Conservation (phyloP, 1,140 invertebrate species). For the Odontomachus brunneus region DNA sequence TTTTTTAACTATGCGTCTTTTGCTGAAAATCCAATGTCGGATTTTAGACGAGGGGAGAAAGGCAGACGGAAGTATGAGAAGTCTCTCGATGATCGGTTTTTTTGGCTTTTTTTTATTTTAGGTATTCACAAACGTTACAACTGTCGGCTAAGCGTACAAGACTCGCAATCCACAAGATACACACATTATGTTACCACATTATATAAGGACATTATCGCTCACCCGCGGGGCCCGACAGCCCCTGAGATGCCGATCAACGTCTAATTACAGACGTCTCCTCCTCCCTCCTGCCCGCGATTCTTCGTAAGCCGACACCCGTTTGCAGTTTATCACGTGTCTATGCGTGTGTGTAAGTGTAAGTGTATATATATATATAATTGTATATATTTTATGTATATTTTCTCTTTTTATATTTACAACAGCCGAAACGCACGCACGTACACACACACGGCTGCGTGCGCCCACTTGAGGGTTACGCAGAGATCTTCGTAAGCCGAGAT, state of each 20-base stretch:
- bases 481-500: conserved; percentile 10
- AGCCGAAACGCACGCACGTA: no score
- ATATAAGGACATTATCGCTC: conserved; percentile 42
- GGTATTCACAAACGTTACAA: conserved; percentile 83
- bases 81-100: conserved; percentile 59
- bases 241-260: conserved; percentile 40
- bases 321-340: conserved; percentile 36
- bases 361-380: conserved; percentile 1
- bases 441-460: no score
- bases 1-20: no score
- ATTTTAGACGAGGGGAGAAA: not conserved
- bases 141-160: conserved; percentile 78
- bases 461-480: not conserved
- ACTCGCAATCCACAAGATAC: conserved; percentile 78
- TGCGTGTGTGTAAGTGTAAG: conserved; percentile 41
- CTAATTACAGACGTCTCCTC: conserved; percentile 55
- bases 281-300: not conserved
- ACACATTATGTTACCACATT: conserved; percentile 57
- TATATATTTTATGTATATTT: conserved; percentile 24
- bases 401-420: conserved; percentile 40
- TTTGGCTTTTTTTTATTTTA: conserved; percentile 78
- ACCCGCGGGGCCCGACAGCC: not conserved
- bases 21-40: no score
- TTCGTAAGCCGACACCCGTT: conserved; percentile 27
- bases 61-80: not conserved